Percentiles rank a stretch among this genome's conserved stretches.
These are phyloP conservation scores for Lophius piscatorius DNA, from an alignment of 2,113 vertebrate species.

Conservation along the genomic window DNA sequence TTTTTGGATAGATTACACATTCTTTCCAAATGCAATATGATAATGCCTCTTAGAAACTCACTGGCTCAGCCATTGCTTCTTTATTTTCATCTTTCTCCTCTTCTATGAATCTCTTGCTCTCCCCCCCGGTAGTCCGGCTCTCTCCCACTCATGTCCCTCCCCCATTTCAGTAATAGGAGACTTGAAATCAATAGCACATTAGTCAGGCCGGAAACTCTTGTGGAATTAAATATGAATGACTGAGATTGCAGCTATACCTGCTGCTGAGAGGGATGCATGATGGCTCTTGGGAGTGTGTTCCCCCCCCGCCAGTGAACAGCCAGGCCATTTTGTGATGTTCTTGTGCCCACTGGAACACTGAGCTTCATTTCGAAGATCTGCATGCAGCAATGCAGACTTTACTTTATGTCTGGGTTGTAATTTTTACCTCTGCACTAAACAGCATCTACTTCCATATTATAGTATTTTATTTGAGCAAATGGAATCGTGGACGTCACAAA, in stretches of 20 bases:
- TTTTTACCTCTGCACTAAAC: constrained; percentile 39
- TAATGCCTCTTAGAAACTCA: constrained; percentile 41
- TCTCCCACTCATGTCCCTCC: constrained; percentile 52
- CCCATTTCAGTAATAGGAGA: constrained; percentile 79
- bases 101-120: constrained; percentile 61
- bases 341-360: constrained; percentile 33
- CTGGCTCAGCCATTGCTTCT: constrained; percentile 27
- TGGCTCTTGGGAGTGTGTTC: constrained; percentile 62
- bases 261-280: constrained; percentile 73
- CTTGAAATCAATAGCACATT: constrained; percentile 86
- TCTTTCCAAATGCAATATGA: constrained; percentile 21
- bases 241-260: constrained; percentile 83
- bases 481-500: constrained; percentile 59
- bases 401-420: constrained; percentile 37
- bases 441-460: constrained; percentile 38
- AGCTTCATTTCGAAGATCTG: constrained; percentile 36
- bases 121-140: constrained; percentile 62
- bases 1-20: constrained; percentile 15
- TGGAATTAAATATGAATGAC: constrained; percentile 87
- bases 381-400: constrained; percentile 20
- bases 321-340: constrained; percentile 65
- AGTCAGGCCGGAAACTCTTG: constrained; percentile 83
- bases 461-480: too few species aligned
- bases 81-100: constrained; percentile 52
- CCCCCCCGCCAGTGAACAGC: constrained; percentile 60